Conservation (phyloP, 2,113 vertebrate genomes). For the Ovibos moschatus region DNA sequence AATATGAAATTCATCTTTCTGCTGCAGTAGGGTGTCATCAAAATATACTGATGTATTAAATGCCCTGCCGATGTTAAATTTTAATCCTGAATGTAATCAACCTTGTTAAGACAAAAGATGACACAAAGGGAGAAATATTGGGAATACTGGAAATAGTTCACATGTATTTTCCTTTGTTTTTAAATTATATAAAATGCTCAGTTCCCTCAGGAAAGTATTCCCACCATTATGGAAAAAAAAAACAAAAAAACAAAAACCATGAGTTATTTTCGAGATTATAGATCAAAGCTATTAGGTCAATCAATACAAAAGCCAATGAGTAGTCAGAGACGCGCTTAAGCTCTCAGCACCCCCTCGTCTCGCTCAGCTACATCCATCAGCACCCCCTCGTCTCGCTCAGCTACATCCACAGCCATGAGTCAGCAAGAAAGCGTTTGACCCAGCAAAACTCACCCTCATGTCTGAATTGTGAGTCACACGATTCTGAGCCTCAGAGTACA, state of each 20-base stretch:
- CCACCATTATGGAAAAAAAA: background rate
- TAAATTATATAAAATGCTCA: background rate
- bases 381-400: background rate
- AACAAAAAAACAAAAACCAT: background rate
- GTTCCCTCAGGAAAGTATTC: slow-evolving; percentile 35
- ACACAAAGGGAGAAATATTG: background rate
- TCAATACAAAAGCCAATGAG: slow-evolving; percentile 42
- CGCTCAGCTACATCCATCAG: background rate
- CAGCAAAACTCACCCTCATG: background rate
- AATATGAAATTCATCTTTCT: slow-evolving; percentile 34
- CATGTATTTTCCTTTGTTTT: slow-evolving; percentile 31
- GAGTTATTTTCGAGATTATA: slow-evolving; percentile 56
- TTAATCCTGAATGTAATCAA: slow-evolving; percentile 61
- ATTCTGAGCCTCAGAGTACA: background rate
- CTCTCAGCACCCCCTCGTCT: background rate
- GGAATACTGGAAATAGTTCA: background rate
- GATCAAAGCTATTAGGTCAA: slow-evolving; percentile 60
- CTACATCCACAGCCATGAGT: slow-evolving; percentile 42
- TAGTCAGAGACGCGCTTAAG: background rate
- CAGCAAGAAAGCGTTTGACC: slow-evolving; percentile 56
- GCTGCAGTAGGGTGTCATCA: slow-evolving; percentile 39
- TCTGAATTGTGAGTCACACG: background rate
- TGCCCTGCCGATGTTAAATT: slow-evolving; percentile 28
- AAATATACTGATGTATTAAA: slow-evolving; percentile 12
- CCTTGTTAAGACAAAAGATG: slow-evolving; percentile 34